Base-by-base conservation (phyloP, 2,113 vertebrate species). In the Pagrus major region DNA sequence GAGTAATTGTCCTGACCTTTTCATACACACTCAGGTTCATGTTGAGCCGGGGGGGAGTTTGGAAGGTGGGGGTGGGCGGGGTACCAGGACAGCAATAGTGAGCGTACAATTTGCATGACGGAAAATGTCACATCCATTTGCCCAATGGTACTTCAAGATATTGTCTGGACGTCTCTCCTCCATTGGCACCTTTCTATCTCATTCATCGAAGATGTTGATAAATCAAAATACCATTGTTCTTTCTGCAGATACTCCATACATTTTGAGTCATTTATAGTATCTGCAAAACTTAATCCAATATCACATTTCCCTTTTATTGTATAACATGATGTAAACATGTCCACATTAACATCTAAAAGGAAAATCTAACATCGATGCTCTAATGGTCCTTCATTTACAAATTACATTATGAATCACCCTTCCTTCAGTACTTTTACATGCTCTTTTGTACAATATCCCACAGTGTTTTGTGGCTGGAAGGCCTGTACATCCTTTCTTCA, bases 1-100 rank as follows among this genome's bases (percentile, higher is more conserved):
- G 61, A 77, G 58, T 81, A 72, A 84, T 82, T 79, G 67, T 78
- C 56, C 56, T 67, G 79, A 89, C 88, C 81, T 87, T 86, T 82
- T 70, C 71, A 75, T 69, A 47, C 46, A 52, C 52, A 79, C 33
- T 78, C 70, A 68, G 55, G 71, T 35, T 83, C 81, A 75, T 52
- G 63, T 2, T 46, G 56, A 81, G 69, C 47, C 59, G 0, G 27
- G 21, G 58, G n/a, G 37, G n/a, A n/a, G 10, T 51, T 54, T 1
- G n/a, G 41, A 65, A 70, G 35, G 25, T 49, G 54, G 31, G 29
- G 33, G n/a, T n/a, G 42, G 39, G 7, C 11, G 33, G 20, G 25
- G 9, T 10, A 14, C 10, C 44, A 31, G 29, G 15, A 27, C n/a
- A 46, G 27, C 18, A 47, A 39, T 25, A 5, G 11, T 6, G 33